These are phyloP conservation scores for Hirtodrosophila trivittata DNA, from an alignment of 2,888 invertebrate genomes.

Conservation along the genomic window DNA sequence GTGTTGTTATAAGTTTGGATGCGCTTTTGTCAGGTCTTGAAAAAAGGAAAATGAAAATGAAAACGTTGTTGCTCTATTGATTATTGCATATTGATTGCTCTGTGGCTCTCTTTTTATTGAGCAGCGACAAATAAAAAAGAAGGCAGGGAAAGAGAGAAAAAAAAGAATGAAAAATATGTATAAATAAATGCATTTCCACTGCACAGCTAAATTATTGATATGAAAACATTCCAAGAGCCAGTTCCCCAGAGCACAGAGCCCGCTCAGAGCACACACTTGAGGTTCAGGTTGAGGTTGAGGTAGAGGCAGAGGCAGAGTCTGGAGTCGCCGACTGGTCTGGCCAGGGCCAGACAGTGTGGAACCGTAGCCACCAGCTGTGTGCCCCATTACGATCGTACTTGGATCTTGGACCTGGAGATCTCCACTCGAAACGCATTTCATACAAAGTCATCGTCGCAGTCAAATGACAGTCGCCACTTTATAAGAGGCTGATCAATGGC, in stretches of 20 bases:
- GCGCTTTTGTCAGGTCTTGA: slow-evolving; percentile 63
- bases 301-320: not conserved
- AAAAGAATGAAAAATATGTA: not conserved
- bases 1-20: slow-evolving; percentile 70
- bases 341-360: slow-evolving; percentile 74
- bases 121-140: slow-evolving; percentile 67
- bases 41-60: slow-evolving; percentile 54
- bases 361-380: slow-evolving; percentile 75
- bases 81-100: slow-evolving; percentile 78
- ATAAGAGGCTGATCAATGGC: slow-evolving; percentile 78
- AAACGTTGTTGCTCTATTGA: slow-evolving; percentile 78
- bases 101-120: slow-evolving; percentile 71
- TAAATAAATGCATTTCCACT: slow-evolving; percentile 47
- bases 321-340: slow-evolving; percentile 78
- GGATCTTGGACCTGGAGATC: slow-evolving; percentile 36
- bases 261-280: not conserved
- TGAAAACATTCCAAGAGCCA: slow-evolving; percentile 62
- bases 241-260: slow-evolving; percentile 9
- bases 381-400: slow-evolving; percentile 29
- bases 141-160: slow-evolving; percentile 14
- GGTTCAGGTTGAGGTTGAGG: no score
- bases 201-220: slow-evolving; percentile 48
- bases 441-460: slow-evolving; percentile 72
- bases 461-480: slow-evolving; percentile 78
- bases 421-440: slow-evolving; percentile 70